Evolutionary conservation across 2,797 vertebrate species (phyloP).

Genomic region (Gephyroberyx darwinii): DNA sequence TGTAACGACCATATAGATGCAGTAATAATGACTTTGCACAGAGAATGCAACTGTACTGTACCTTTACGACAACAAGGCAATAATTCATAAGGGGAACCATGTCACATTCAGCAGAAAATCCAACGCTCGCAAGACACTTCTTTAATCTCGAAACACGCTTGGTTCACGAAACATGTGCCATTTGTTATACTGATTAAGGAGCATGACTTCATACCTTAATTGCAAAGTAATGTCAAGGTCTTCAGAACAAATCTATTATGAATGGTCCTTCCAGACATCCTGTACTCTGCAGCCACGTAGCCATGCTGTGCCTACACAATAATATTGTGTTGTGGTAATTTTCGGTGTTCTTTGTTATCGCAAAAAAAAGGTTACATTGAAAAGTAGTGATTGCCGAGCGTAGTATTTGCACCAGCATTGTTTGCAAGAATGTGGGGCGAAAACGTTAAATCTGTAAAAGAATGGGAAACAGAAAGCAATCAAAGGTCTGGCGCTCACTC

Average conservation of each 20-base stretch:
- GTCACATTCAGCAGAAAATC: constrained; percentile 72
- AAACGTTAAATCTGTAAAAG: constrained; percentile 54
- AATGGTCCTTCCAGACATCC: constrained; percentile 66
- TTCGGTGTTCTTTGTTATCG: constrained; percentile 60
- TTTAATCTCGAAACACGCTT: constrained; percentile 72
- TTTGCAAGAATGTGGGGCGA: constrained; percentile 68
- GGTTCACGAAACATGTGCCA: constrained; percentile 65
- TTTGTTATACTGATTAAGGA: constrained; percentile 78
- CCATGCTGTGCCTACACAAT: constrained; percentile 46
- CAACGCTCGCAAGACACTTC: constrained; percentile 52
- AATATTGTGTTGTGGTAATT: constrained; percentile 60
- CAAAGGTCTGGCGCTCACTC: constrained; percentile 73
- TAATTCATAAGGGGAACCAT: constrained; percentile 57
- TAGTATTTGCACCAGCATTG: constrained; percentile 67
- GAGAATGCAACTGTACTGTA: constrained; percentile 36
- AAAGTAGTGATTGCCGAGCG: constrained; percentile 68
- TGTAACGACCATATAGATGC: constrained; percentile 62
- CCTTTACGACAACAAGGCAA: constrained; percentile 57
- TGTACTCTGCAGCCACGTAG: constrained; percentile 62
- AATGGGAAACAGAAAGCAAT: constrained; percentile 66
- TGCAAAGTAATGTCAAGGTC: constrained; percentile 72
- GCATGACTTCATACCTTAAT: constrained; percentile 82
- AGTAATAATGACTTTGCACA: constrained; percentile 45
- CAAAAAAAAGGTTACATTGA: constrained; percentile 49
- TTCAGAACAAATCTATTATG: constrained; percentile 82